These are phyloP conservation scores for Lutjanus argentimaculatus DNA, from an alignment of 2,797 vertebrate species.

Conservation along the genomic window DNA sequence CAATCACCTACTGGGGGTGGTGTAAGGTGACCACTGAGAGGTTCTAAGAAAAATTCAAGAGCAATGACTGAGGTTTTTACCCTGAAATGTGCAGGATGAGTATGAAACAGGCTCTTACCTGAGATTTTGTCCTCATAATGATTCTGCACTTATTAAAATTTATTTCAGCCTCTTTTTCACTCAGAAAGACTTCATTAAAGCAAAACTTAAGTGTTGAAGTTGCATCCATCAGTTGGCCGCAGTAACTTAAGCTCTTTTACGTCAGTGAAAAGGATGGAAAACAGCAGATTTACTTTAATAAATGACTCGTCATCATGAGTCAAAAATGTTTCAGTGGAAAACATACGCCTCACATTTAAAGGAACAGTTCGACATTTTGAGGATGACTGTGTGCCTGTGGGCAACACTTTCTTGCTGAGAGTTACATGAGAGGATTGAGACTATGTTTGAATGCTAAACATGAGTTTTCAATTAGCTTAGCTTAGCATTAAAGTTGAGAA, in stretches of 20 bases:
- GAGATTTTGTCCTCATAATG: neutral
- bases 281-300: neutral
- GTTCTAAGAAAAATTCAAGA: conserved; percentile 26
- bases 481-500: neutral
- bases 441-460: neutral
- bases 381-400: neutral
- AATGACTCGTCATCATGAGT: neutral
- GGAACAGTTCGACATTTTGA: neutral
- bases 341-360: neutral
- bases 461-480: neutral
- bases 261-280: neutral
- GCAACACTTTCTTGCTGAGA: neutral
- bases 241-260: neutral
- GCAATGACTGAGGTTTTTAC: conserved; percentile 27
- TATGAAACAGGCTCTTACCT: conserved; percentile 24
- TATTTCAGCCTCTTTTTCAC: neutral
- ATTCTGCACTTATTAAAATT: conserved; percentile 17
- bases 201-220: neutral
- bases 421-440: neutral
- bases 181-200: neutral
- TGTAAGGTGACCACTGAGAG: conserved; percentile 26
- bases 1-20: conserved; percentile 16
- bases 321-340: neutral
- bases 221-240: neutral
- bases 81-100: conserved; percentile 33